These are phyloP conservation scores for Apis florea DNA, from an alignment of 1,140 invertebrate genomes.

Conservation along the genomic window DNA sequence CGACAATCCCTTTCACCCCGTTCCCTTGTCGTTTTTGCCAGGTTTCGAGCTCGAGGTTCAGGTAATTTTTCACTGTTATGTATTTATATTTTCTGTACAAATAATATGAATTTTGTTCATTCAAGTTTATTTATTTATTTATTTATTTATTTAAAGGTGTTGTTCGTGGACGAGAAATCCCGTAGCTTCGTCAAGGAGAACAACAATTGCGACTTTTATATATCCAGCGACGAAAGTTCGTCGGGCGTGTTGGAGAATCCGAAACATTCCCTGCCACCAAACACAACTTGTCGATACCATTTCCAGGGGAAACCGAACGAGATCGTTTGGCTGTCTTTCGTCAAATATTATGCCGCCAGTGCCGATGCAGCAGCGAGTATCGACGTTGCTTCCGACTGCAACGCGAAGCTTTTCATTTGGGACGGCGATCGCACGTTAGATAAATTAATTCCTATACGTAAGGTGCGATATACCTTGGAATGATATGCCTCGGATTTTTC, in stretches of 20 bases:
- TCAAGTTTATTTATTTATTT: no score
- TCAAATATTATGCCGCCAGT: slow-evolving; percentile 88
- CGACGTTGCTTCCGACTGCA: slow-evolving; percentile 85
- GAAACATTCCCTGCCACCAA: slow-evolving; percentile 90
- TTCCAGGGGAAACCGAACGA: slow-evolving; percentile 87
- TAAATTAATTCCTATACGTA: slow-evolving; percentile 70
- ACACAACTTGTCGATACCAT: slow-evolving; percentile 89
- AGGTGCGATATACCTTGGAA: slow-evolving; percentile 59
- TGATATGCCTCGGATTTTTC: no score
- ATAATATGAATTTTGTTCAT: not conserved
- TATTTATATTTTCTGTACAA: not conserved
- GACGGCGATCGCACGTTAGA: slow-evolving; percentile 83
- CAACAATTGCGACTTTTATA: slow-evolving; percentile 87
- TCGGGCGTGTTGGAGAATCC: slow-evolving; percentile 88
- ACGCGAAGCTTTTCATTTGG: slow-evolving; percentile 87
- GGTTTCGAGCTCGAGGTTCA: slow-evolving; percentile 91
- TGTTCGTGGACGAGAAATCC: slow-evolving; percentile 87
- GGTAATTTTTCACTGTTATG: slow-evolving; percentile 77
- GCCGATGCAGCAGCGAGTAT: slow-evolving; percentile 84
- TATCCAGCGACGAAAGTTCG: slow-evolving; percentile 87
- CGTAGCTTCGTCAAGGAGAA: slow-evolving; percentile 87
- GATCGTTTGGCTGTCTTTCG: slow-evolving; percentile 91
- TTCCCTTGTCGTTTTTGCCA: slow-evolving; percentile 87
- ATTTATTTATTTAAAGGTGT: slow-evolving; percentile 79
- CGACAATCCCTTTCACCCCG: slow-evolving; percentile 90